These are phyloP conservation scores for Rhyacichthys aspro DNA, from an alignment of 2,797 vertebrate genomes.

Conservation along the genomic window DNA sequence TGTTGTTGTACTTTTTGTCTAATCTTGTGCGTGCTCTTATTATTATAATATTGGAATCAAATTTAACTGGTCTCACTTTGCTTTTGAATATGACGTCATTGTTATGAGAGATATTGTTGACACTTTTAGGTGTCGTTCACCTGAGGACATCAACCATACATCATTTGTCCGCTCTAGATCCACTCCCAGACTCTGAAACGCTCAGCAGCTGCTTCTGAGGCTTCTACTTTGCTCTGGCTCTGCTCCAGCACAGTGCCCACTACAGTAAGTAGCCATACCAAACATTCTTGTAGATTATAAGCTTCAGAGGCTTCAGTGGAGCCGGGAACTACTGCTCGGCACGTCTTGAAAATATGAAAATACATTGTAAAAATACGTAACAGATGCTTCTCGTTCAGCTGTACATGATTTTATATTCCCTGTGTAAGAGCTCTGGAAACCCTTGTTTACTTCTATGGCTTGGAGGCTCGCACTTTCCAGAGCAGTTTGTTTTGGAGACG, in stretches of 20 bases:
- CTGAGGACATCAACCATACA: not conserved
- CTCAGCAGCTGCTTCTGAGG: not conserved
- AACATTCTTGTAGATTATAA: conserved; percentile 4
- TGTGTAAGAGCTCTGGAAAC: not conserved
- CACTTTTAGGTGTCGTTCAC: not conserved
- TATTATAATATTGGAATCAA: no score
- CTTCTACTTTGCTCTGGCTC: not conserved
- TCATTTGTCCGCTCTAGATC: not conserved
- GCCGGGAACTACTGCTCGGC: not conserved
- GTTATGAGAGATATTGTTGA: no score
- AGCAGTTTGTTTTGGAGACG: conserved; percentile 6
- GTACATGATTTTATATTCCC: not conserved
- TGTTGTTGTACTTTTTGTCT: no score
- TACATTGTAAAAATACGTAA: not conserved
- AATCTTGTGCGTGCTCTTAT: no score
- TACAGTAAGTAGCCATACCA: not conserved
- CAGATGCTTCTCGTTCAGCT: not conserved
- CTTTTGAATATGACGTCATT: no score
- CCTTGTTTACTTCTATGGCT: not conserved
- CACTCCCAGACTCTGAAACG: not conserved
- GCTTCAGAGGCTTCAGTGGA: conserved; percentile 1
- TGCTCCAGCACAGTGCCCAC: not conserved
- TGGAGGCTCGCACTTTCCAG: not conserved
- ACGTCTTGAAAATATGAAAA: not conserved
- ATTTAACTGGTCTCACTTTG: no score